Base-by-base conservation (phyloP, 2,888 invertebrate genomes). In the Drosophila paranaensis region DNA sequence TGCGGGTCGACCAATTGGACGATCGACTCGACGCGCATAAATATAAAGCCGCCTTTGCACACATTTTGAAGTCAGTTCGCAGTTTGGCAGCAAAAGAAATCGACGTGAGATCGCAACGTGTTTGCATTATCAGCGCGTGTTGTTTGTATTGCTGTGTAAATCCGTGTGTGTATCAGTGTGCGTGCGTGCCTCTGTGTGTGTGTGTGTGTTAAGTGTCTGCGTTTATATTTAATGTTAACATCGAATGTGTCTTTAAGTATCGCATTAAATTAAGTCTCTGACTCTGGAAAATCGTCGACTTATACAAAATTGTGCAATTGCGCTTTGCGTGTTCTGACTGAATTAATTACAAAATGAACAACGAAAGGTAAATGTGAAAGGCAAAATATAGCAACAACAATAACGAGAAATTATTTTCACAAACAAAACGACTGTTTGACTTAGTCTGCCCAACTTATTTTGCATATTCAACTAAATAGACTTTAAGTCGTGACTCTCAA, bases 261-360 rank as follows among this genome's bases (percentile, higher is more conserved):
- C 48, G 35, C 27, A 67, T 45, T 80, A 40, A 74, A 66, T 35
- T 74, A 69, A 63, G 76, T 64, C 64, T 64, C 64, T 62, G 65
- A 46, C 35, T 71, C 48, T 33, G 66, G 1, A 35, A 51, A 42
- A 61, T 14, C 16, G 11, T 9, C 46, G 10, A 37, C 37, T 88
- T 86, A 73, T 37, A 86, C 77, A 81, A 86, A 64, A 58, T 14
- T 37, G 54, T 62, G 33, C 30, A 53, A 48, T 77, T 64, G 43
- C 61, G 8, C 54, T 50, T 62, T 60, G 72, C 77, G 76, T 74
- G 71, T 55, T 65, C 51, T 20, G 56, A 70, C 40, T 79, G 64
- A 69, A 85, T 85, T 71, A 65, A 46, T 39, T 60, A 27, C 71
- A 76, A 78, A 81, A 83, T 84, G 83, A 76, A 46, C 55, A 84